Base-by-base conservation (phyloP, 2,797 vertebrate species). In the Falco concolor region DNA sequence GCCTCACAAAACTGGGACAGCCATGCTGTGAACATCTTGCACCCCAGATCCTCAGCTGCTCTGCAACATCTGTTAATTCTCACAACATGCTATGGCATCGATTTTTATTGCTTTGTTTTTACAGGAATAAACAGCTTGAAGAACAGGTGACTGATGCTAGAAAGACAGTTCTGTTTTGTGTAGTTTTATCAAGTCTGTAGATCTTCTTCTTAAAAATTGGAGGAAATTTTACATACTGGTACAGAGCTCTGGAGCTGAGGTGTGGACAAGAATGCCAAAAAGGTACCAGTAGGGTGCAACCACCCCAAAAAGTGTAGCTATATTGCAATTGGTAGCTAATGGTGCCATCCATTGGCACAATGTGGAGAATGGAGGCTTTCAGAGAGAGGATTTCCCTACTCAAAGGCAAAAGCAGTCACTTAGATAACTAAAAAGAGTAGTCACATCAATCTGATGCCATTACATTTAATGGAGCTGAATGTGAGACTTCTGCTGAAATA, bases 401-500 rank as follows among this genome's bases (percentile, higher is more conserved):
- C 28, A 75, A 57, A 85, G 57, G 74, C 61, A 90, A 90, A 87
- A 94, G 4, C 50, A 59, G 49, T 82, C 84, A 73, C 52, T 90
- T 7, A 60, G 49, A 72, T 45, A 92, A 77, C 57, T 74, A 70
- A 94, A 95, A 95, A 79, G 77, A 89, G 27, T 85, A 61, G 93
- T 96, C 68, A 82, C 64, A 61, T 88, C 93, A 83, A 25, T 91
- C 81, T 95, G 69, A 83, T 88, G 76, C 50, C 67, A 84, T 96
- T 95, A 94, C 49, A 27, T 92, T 95, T 93, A 96, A 95, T 74
- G 60, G 85, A 94, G 44, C 69, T 77, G 74, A 95, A 90, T 83
- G 53, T 72, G 56, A 77, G 63, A 80, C 61, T 97, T 94, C 69
- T 63, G 60, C 45, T 72, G 72, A 90, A 95, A 87, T 40, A 69